These are phyloP conservation scores for Huso huso DNA, from an alignment of 2,797 vertebrate species.

Conservation along the genomic window DNA sequence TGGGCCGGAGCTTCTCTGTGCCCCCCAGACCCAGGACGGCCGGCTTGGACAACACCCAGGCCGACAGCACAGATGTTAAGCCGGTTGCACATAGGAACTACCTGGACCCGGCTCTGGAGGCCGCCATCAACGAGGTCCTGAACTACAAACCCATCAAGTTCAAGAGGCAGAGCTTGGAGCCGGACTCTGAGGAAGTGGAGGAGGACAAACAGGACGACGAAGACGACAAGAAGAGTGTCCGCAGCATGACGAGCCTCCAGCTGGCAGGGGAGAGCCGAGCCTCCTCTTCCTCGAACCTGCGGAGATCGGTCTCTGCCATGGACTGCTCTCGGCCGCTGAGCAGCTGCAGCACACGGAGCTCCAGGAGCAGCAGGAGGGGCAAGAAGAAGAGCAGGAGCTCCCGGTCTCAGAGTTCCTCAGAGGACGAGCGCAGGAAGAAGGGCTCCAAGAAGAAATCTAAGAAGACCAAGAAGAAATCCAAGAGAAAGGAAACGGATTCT, in stretches of 20 bases:
- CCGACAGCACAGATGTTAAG: conserved; percentile 43
- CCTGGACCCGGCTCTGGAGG: conserved; percentile 87
- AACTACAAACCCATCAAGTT: conserved; percentile 79
- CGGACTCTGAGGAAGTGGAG: conserved; percentile 59
- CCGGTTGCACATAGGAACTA: conserved; percentile 71
- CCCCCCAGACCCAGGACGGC: conserved; percentile 64
- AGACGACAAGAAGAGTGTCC: conserved; percentile 45
- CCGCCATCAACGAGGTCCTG: conserved; percentile 88
- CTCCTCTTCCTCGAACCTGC: conserved; percentile 43
- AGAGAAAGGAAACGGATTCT: conserved; percentile 47
- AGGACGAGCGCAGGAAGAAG: conserved; percentile 46
- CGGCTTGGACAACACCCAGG: conserved; percentile 27
- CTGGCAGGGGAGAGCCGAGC: conserved; percentile 32
- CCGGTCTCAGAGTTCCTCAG: conserved; percentile 59
- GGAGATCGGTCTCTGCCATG: conserved; percentile 71
- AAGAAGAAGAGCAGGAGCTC: conserved; percentile 55
- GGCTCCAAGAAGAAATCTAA: conserved; percentile 70
- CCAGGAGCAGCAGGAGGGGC: conserved; percentile 43
- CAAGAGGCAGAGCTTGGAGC: conserved; percentile 69
- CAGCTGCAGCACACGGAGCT: conserved; percentile 46
- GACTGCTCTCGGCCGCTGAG: conserved; percentile 60
- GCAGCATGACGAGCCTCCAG: conserved; percentile 41
- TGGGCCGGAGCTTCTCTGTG: conserved; percentile 79
- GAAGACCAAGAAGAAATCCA: conserved; percentile 74
- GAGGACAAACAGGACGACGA: conserved; percentile 45